Base-by-base conservation (phyloP, 2,797 vertebrate genomes). In the Clarias pachynema region DNA sequence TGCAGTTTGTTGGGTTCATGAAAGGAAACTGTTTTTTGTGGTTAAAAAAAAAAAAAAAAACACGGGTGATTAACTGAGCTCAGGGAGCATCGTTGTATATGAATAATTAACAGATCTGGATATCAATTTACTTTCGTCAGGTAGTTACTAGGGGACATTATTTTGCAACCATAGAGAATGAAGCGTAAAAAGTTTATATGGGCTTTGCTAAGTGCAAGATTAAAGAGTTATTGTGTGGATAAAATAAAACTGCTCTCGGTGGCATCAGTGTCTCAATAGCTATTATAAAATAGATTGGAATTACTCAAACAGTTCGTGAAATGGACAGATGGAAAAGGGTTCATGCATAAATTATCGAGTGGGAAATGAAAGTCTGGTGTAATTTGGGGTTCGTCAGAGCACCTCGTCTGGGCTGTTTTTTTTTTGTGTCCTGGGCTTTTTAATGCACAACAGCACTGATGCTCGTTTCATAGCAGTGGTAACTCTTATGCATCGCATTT, bases 261-360 rank as follows among this genome's bases (percentile, higher is more conserved):
- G 68, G 75, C 59, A 84, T 74, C 81, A 12, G 59, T 59, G 77
- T 74, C 68, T 69, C 82, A 66, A 34, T 80, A 83, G 81, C 85
- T 86, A 49, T 44, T 81, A 74, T 62, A 80, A 87, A 84, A 84
- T 81, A 81, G 69, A 84, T 87, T 84, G 82, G 79, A 81, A 81
- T 84, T 77, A 59, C 60, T 84, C 56, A 56, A 62, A 65, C 82
- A 81, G 60, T 70, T 65, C 26, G 60, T 84, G 60, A 70, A 86
- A 84, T 34, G n/a, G 66, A 40, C 83, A 86, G 73, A 65, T 77
- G 82, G 73, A 79, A 86, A 84, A 20, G 37, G 63, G 26, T 37
- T 68, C 60, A 84, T 79, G 80, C 79, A 49, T 82, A 79, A 75
- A 84, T 74, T 74, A 69, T 63, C 73, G 18, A 66, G 84, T 73